Conservation (phyloP, 2,113 vertebrate genomes). For the Chloropsis hardwickii region DNA sequence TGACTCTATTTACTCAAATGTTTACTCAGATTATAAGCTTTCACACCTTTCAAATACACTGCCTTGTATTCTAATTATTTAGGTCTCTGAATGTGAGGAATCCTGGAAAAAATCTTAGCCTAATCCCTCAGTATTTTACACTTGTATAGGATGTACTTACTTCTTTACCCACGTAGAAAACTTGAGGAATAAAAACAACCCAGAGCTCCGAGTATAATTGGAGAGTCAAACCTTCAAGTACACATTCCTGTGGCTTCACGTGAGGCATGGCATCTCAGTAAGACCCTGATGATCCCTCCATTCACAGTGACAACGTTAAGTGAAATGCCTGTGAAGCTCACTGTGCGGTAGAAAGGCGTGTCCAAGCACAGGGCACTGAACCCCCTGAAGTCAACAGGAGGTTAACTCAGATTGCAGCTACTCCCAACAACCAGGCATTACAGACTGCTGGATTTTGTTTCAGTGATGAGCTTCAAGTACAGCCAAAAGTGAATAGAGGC, state of each 20-base stretch:
- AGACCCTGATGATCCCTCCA: background rate
- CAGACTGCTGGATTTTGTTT: slow-evolving; percentile 2
- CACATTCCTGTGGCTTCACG: background rate
- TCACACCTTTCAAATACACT: background rate
- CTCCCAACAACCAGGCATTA: background rate
- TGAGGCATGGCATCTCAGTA: background rate
- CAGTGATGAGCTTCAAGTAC: slow-evolving; percentile 46
- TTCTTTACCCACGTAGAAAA: background rate
- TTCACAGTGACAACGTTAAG: fast-evolving
- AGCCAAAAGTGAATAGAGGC: slow-evolving; percentile 36
- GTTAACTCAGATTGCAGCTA: background rate
- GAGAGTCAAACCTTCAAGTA: background rate
- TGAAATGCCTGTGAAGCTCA: background rate
- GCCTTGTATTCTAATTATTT: background rate
- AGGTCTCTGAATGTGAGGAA: background rate
- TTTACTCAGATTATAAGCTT: background rate
- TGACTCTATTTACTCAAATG: background rate
- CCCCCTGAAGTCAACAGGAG: background rate
- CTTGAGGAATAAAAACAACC: background rate
- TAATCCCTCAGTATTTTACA: background rate
- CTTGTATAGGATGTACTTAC: background rate
- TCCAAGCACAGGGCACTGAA: fast-evolving
- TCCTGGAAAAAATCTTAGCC: background rate
- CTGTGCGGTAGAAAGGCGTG: background rate
- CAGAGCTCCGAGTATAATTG: background rate